Evolutionary conservation across 2,797 vertebrate species (phyloP).

Genomic region (Cephalopachus bancanus): DNA sequence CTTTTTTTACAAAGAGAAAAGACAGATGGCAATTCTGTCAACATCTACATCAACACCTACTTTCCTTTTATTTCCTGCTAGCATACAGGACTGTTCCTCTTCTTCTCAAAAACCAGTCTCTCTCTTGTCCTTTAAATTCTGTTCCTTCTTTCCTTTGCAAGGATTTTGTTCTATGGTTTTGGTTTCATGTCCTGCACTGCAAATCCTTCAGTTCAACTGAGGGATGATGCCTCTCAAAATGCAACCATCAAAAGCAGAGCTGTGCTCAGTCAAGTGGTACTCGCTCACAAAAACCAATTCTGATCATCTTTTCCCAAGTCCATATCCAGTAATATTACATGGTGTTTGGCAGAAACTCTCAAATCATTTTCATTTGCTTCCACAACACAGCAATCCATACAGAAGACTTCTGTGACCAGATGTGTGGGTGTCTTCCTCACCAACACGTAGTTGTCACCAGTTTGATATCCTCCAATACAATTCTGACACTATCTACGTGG

Average conservation of each 20-base stretch:
- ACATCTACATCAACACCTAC: background rate
- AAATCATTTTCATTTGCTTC: too few relatives aligned
- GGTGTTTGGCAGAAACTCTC: too few relatives aligned
- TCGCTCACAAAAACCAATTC: background rate
- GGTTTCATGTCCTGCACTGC: background rate
- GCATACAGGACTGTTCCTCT: background rate
- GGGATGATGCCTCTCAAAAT: background rate
- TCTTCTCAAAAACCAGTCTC: background rate
- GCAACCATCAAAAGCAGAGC: background rate
- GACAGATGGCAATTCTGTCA: background rate
- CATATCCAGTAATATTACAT: background rate
- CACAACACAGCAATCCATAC: too few relatives aligned
- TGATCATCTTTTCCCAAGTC: background rate
- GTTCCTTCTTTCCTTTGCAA: background rate
- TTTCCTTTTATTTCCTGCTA: background rate
- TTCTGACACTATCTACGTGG: too few relatives aligned
- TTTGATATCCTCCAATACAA: too few relatives aligned
- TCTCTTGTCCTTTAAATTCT: background rate
- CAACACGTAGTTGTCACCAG: too few relatives aligned
- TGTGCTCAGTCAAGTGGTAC: background rate
- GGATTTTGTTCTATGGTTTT: background rate
- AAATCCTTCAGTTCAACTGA: background rate
- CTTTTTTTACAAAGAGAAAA: constrained; percentile 13
- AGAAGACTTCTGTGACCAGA: too few relatives aligned
- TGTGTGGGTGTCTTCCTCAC: too few relatives aligned